Evolutionary conservation across 2,888 invertebrate genomes (phyloP), one percentile per base, ranked within the genome.

Genomic region (Rugalucina vietnamica): DNA sequence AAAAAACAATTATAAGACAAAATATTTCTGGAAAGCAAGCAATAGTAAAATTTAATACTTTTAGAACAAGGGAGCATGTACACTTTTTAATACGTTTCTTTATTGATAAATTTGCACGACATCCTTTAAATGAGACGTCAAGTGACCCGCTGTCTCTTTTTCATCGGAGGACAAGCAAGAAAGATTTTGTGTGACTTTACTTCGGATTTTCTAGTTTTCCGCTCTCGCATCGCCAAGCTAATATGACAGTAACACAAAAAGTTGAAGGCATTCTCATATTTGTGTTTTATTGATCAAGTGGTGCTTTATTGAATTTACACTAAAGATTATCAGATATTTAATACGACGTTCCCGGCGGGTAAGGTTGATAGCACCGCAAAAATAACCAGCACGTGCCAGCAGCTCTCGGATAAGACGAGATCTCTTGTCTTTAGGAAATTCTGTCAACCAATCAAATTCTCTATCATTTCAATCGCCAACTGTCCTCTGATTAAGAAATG

Each of bases 351-450:
- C 43, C 43, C 43, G 8, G 43, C 10, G 43, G 43, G 43, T 43
- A 43, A 43, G 18, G 43, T 43, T 43, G 57, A 57, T 57, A 57
- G 5, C 34, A n/a, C 50, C 32, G 32, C 50, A 73, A 73, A 81
- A 81, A 77, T 73, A 81, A 37, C 27, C 73, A 60, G 36, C 81
- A 77, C 81, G 81, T 81, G 81, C 77, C 29, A 50, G 43, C 34
- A 81, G 50, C 77, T n/a, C 81, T 76, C 81, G 76, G 50, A 39
- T 49, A 50, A 72, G 65, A 73, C 81, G 77, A 81, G 77, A 76
- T 81, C 81, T 81, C 81, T 72, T 60, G 77, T 73, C 81, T 65
- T 65, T 72, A 65, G 81, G 81, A 81, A 50, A 81, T 36, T 24
- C 34, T 29, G 65, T 65, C 29, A 29, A 34, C 65, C 65, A 65